A percentile compares a stretch with the other conserved stretches of the same genome.
Conservation (phyloP, 2,113 vertebrate genomes). For the Strix aluco region DNA sequence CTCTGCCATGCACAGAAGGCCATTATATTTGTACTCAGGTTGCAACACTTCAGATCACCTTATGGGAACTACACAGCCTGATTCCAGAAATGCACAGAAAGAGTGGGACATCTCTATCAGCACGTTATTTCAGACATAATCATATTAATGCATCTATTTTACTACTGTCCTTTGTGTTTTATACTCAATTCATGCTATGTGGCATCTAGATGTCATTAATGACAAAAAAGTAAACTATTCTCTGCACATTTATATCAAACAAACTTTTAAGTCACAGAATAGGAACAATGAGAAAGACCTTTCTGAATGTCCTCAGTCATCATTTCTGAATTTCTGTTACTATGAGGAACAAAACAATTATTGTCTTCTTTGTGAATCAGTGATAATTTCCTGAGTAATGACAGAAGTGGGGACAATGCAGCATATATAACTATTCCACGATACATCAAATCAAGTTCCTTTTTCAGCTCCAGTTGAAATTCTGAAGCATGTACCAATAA, state of each 20-base stretch:
- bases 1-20: not conserved
- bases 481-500: not conserved
- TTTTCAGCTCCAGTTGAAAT: not conserved
- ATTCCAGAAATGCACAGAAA: not conserved
- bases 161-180: not conserved
- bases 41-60: not conserved
- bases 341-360: not conserved
- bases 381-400: not conserved
- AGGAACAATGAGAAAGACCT: not conserved
- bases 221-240: not conserved
- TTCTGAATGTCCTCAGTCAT: not conserved
- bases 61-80: not conserved
- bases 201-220: not conserved
- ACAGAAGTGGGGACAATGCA: not conserved
- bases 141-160: not conserved
- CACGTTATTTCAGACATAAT: not conserved
- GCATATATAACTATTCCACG: not conserved
- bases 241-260: not conserved
- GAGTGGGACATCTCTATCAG: not conserved
- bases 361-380: not conserved
- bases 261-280: not conserved
- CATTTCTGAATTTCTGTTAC: not conserved
- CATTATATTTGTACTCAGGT: not conserved
- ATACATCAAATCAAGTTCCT: not conserved
- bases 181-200: not conserved